phyloP scores from a whole-genome alignment of 2,797 vertebrate species.

The Botia almorhae region DNA sequence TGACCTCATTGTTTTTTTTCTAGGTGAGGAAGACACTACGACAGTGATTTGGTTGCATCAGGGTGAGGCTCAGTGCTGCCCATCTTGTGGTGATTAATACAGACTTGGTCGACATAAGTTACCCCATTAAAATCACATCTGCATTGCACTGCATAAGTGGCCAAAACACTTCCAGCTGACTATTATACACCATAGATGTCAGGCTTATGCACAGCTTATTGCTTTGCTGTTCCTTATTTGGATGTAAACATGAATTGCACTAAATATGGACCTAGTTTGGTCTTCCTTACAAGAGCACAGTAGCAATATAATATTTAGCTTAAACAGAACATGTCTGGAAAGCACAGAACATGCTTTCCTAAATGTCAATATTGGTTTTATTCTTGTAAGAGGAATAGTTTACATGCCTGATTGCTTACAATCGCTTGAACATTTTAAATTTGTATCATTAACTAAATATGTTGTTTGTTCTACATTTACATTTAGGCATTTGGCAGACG shows the following conservation, averaged over 20 bases:
- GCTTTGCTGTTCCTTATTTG: not conserved
- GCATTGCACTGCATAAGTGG: not conserved
- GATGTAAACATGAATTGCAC: not conserved
- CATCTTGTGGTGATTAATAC: conserved; percentile 76
- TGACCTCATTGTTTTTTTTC: conserved; percentile 48
- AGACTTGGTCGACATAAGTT: conserved; percentile 70
- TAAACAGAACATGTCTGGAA: not conserved
- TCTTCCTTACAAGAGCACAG: not conserved
- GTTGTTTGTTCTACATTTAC: no score
- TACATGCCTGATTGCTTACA: not conserved
- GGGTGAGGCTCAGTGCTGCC: conserved; percentile 77
- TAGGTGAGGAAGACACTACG: conserved; percentile 78
- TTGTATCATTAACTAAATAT: not conserved
- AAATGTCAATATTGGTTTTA: no score
- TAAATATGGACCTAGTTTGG: not conserved
- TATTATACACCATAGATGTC: conserved; percentile 40
- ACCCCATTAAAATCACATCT: conserved; percentile 27
- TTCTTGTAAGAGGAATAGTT: not conserved
- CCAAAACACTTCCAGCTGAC: conserved; percentile 41
- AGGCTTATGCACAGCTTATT: not conserved
- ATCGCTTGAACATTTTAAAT: not conserved
- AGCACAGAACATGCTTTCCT: no score
- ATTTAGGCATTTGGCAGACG: no score
- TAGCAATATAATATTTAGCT: not conserved
- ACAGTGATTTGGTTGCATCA: conserved; percentile 77